phyloP scores from a whole-genome alignment of 2,797 vertebrate species.

The Otus scops region DNA sequence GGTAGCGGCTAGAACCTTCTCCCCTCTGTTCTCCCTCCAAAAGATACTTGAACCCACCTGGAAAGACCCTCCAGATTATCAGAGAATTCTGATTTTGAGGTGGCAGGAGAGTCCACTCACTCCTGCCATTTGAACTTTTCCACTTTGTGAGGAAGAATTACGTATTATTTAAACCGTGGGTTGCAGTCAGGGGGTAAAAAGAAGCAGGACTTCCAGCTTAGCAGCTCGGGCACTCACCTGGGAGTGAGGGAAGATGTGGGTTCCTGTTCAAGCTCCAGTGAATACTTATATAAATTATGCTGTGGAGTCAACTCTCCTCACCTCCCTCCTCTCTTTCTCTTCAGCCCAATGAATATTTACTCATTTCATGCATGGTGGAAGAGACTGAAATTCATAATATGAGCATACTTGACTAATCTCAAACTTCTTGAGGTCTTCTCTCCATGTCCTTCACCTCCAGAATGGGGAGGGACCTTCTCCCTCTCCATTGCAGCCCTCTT shows the following conservation, averaged over 20 bases:
- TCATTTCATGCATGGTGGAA: slow-evolving; percentile 1
- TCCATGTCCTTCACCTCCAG: background rate
- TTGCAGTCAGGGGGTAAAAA: background rate
- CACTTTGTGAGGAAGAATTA: background rate
- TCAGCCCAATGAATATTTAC: slow-evolving; percentile 17
- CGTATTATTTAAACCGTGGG: background rate
- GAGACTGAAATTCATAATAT: background rate
- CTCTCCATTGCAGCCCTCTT: background rate
- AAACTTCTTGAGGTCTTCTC: background rate
- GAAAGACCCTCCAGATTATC: background rate
- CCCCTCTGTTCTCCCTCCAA: background rate
- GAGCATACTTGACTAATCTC: background rate
- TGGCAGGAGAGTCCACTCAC: background rate
- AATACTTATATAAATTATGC: background rate
- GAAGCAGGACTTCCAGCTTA: background rate
- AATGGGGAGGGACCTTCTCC: background rate
- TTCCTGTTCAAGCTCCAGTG: background rate
- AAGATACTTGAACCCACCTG: background rate
- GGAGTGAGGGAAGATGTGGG: background rate
- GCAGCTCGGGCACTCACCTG: background rate
- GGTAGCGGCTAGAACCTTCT: background rate
- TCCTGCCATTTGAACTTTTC: background rate
- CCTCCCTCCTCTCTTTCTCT: background rate
- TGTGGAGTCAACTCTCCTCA: background rate
- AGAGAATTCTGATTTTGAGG: background rate